Evolutionary conservation across 1,140 invertebrate genomes (phyloP), one percentile per base, ranked within the genome.

Genomic region (Frieseomelitta varia): DNA sequence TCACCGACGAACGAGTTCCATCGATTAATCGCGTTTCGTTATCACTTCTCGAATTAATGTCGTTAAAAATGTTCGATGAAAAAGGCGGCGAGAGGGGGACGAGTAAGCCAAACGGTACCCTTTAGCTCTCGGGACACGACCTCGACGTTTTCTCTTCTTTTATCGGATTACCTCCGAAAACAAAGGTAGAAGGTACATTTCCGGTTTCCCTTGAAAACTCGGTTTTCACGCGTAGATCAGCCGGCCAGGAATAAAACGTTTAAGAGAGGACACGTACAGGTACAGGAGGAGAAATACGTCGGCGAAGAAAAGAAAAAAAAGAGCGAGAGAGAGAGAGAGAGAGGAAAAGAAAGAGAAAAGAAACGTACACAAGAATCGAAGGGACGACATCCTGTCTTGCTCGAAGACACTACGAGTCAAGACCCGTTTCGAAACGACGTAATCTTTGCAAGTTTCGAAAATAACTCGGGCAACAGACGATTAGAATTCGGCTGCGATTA

Each of bases 361-460:
- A 21, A 19, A 21, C 2, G 67, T n/a, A n/a, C n/a, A n/a, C n/a
- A n/a, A n/a, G 30, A 61, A 75, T 61, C 68, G 39, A 72, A 47
- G 51, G 21, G 30, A 75, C 55, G 75, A 76, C 69, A 75, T 81
- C 81, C 61, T n/a, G 63, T 77, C 4, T 53, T 30, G 30, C 63
- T 58, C 68, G 86, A 81, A 61, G 56, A 63, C 34, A 27, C 51
- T 17, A 21, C 11, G 24, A 61, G 72, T 6, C 73, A 56, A 61
- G 30, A 65, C 65, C 71, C 30, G 71, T n/a, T 47, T 63, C 76
- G 39, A 72, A 79, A 73, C 73, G 30, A 79, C 58, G 73, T 86
- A 86, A 83, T 76, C 77, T 84, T 88, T 73, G 68, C 47, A 65
- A 47, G 73, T 80, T 47, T 89, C 84, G 63, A 89, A 89, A 89